These are phyloP conservation scores for Mesembrinibis cayennensis DNA, from an alignment of 2,113 vertebrate species.

Conservation along the genomic window DNA sequence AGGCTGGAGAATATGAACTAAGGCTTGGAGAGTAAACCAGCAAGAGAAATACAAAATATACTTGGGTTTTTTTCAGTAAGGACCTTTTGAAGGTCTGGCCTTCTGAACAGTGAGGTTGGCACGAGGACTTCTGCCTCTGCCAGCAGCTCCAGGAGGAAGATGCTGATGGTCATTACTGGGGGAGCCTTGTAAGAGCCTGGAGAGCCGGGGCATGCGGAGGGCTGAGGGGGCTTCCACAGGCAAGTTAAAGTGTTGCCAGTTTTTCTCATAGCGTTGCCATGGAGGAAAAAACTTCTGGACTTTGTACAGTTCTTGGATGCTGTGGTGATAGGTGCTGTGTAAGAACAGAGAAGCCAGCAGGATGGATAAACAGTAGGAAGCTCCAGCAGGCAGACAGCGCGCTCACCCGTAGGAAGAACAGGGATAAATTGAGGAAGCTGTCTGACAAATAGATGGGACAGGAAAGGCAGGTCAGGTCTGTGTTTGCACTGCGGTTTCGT, in stretches of 20 bases:
- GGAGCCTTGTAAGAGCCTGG: neutral
- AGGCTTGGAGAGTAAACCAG: neutral
- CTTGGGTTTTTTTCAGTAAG: neutral
- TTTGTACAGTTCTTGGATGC: slow-evolving; percentile 7
- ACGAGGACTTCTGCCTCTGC: neutral
- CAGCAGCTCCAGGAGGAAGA: neutral
- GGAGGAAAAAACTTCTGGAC: slow-evolving; percentile 25
- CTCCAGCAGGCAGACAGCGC: neutral
- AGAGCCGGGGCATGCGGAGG: neutral
- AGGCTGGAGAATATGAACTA: neutral
- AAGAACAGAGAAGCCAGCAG: neutral
- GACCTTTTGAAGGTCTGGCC: neutral
- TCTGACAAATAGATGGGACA: neutral
- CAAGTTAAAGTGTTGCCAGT: neutral
- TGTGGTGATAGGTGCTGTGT: neutral
- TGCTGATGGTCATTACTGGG: neutral
- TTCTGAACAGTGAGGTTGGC: neutral
- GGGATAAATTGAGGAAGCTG: neutral
- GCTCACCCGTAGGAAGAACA: neutral
- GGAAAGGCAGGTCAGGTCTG: neutral
- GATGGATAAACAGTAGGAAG: neutral
- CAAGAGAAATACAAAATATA: neutral
- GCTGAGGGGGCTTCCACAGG: neutral
- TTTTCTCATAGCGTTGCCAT: neutral
- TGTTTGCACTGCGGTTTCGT: neutral